phyloP scores from a whole-genome alignment of 2,113 vertebrate genomes.

The Pterocles gutturalis region DNA sequence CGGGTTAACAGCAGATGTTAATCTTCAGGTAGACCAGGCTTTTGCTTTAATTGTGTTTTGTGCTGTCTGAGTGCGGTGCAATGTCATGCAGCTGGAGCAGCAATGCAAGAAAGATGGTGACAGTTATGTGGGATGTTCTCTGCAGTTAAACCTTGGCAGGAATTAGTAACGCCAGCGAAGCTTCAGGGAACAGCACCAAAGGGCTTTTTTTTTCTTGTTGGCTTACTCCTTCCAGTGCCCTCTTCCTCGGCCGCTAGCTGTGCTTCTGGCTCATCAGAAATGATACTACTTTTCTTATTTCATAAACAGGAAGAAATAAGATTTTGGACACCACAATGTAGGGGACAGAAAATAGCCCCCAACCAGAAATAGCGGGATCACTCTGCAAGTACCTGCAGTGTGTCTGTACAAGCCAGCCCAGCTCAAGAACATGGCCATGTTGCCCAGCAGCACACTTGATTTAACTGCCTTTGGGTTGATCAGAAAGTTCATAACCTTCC shows the following conservation, averaged over 20 bases:
- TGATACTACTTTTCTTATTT: background rate
- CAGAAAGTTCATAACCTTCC: background rate
- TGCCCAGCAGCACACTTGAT: background rate
- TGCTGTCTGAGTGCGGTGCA: too few relatives aligned
- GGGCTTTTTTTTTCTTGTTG: background rate
- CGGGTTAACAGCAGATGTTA: background rate
- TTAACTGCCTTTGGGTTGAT: background rate
- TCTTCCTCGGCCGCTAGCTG: background rate
- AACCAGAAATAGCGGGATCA: background rate
- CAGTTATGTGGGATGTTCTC: background rate
- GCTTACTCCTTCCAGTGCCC: background rate
- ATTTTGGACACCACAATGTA: background rate
- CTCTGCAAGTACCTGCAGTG: background rate
- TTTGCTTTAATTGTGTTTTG: background rate
- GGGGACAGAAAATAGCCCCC: background rate
- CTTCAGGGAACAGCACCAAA: background rate
- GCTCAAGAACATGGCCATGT: background rate
- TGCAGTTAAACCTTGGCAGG: background rate
- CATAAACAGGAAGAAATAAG: background rate
- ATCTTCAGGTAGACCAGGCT: background rate
- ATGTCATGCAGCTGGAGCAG: background rate
- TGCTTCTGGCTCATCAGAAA: background rate
- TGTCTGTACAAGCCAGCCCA: background rate
- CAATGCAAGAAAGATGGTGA: background rate
- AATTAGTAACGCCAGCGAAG: background rate